Evolutionary conservation across 2,797 vertebrate genomes (phyloP), one percentile per base, ranked within the genome.

Genomic region (Scolopax bukidnonensis): DNA sequence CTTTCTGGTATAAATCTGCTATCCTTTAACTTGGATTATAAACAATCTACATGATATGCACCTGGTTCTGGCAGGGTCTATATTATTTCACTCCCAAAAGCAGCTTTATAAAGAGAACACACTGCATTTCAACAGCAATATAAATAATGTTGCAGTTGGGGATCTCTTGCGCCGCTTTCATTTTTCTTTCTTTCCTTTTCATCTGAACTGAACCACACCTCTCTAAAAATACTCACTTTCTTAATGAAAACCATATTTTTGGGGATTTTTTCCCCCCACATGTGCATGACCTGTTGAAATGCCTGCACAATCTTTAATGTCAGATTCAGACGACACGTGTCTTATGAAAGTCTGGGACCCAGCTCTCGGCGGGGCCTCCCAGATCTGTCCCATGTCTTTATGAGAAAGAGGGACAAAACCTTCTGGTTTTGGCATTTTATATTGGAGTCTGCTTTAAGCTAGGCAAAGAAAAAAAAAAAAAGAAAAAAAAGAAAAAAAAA

Each of bases 341-440:
- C 97, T 98, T 97, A 97, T 97, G 97, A 97, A 97, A 97, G 97
- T 97, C 97, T 98, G 97, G 96, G 96, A 96, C 96, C 95, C 91
- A 48, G 95, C 71, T 96, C 95, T 97, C 56, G 67, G 97, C 97
- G 63, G 98, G 97, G 96, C 97, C 96, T 96, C 95, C 64, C 69
- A 96, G 96, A 97, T 95, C 95, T 97, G 98, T 97, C 98, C 97
- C 98, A 96, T 94, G 61, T 97, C 98, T 98, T 98, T 98, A 98
- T 97, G 97, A 97, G 98, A 98, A 96, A 98, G 97, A 98, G 94
- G 97, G 97, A 98, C 98, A 96, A 97, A 97, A 97, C 97, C 98
- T 98, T 98, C 98, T 98, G 98, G 97, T 98, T 98, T 98, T 98
- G 98, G 98, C 98, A 98, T 98, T 98, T 98, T 97, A 97, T 98